Conservation (phyloP, 2,797 vertebrate species). For the Onychomys torridus region DNA sequence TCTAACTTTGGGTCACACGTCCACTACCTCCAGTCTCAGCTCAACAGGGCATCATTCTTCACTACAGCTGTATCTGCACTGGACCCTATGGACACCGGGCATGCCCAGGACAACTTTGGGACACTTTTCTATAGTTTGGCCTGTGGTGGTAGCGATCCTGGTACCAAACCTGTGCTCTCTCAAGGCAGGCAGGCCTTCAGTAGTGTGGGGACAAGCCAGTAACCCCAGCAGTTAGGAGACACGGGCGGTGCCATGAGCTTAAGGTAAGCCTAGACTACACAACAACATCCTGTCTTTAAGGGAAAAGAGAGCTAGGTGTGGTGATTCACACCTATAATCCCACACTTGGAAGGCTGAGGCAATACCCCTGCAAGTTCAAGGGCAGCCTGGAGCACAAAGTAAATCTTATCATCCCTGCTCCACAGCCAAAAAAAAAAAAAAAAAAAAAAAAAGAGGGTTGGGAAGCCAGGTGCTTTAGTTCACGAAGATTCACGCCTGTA, state of each 20-base stretch:
- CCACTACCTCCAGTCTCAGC: background rate
- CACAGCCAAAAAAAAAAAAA: background rate
- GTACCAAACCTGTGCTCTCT: background rate
- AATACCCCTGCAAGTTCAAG: background rate
- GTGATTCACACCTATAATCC: background rate
- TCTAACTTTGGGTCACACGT: background rate
- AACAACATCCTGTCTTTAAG: background rate
- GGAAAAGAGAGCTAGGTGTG: background rate
- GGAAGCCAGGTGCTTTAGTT: background rate
- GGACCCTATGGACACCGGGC: background rate
- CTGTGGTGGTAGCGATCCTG: background rate
- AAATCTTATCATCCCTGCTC: no score
- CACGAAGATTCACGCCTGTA: background rate
- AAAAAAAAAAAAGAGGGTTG: background rate
- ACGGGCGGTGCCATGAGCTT: background rate
- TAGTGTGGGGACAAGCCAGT: background rate
- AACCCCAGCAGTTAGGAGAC: background rate
- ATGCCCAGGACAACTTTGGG: background rate
- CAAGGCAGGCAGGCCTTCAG: background rate
- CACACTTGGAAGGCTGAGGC: background rate
- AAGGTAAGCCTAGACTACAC: background rate
- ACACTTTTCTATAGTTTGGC: background rate
- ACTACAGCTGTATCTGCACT: background rate
- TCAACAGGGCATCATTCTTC: background rate
- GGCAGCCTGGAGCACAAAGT: background rate